A percentile compares a stretch with the other conserved stretches of the same genome.
phyloP scores from a whole-genome alignment of 2,113 vertebrate species.

The Xenopus borealis region DNA sequence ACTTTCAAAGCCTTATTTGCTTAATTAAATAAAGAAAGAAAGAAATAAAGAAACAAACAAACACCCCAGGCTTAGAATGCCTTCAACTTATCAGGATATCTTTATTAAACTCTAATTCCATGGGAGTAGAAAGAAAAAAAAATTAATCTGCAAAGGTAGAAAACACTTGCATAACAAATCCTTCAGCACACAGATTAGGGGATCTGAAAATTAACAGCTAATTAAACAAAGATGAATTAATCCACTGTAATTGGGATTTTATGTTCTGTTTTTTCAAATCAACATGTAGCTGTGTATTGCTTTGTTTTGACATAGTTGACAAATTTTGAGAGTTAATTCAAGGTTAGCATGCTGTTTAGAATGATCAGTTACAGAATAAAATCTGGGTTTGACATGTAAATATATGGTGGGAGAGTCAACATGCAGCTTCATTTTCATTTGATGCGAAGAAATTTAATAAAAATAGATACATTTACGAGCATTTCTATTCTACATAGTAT shows the following conservation, averaged over 20 bases:
- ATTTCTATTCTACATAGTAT: too few relatives aligned
- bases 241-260: conserved; percentile 31
- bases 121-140: conserved; percentile 15
- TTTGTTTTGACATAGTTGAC: conserved; percentile 19
- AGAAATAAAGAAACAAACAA: too few relatives aligned
- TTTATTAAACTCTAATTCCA: neutral
- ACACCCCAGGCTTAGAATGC: neutral
- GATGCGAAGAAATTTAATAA: too few relatives aligned
- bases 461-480: too few relatives aligned
- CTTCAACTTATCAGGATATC: neutral
- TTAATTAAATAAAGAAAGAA: too few relatives aligned
- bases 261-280: conserved; percentile 21
- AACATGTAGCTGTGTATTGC: conserved; percentile 2
- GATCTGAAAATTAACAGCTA: conserved; percentile 44
- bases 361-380: neutral
- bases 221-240: conserved; percentile 52
- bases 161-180: conserved; percentile 21
- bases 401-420: too few relatives aligned
- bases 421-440: too few relatives aligned
- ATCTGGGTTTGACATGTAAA: too few relatives aligned
- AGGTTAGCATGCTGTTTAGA: conserved; percentile 21
- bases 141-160: conserved; percentile 4
- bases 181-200: conserved; percentile 27
- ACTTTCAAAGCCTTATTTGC: too few relatives aligned
- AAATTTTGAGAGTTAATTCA: conserved; percentile 11